A percentile compares a stretch with the other conserved stretches of the same genome.
These are phyloP conservation scores for Acromyrmex echinatior DNA, from an alignment of 1,140 invertebrate genomes.

Conservation along the genomic window DNA sequence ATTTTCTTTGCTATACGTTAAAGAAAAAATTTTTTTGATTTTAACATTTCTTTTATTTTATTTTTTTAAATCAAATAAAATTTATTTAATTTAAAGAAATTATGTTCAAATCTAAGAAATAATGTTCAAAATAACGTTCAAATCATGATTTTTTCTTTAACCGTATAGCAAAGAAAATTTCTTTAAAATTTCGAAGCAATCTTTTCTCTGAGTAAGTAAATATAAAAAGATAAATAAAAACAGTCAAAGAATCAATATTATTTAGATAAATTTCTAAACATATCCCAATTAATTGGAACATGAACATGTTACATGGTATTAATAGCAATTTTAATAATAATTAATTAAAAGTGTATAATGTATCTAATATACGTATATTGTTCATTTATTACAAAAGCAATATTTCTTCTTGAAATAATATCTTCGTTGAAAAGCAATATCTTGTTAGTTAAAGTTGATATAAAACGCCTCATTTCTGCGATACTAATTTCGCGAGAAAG, in stretches of 20 bases:
- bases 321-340: not conserved
- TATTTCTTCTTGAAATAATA: not conserved
- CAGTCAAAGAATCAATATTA: not conserved
- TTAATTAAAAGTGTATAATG: not conserved
- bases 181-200: too few relatives aligned
- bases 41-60: too few relatives aligned
- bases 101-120: too few relatives aligned
- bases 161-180: too few relatives aligned
- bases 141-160: too few relatives aligned
- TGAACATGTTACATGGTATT: not conserved
- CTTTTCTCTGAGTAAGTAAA: too few relatives aligned
- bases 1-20: too few relatives aligned
- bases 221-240: not conserved
- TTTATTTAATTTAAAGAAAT: too few relatives aligned
- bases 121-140: too few relatives aligned
- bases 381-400: not conserved
- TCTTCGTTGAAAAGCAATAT: not conserved
- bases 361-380: not conserved
- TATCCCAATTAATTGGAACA: too few relatives aligned
- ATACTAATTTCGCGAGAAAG: constrained; percentile 50
- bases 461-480: not conserved
- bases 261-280: constrained; percentile 1
- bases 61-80: too few relatives aligned
- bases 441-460: constrained; percentile 3
- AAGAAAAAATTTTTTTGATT: too few relatives aligned